A percentile compares a stretch with the other conserved stretches of the same genome.
Evolutionary conservation across 2,888 invertebrate species (phyloP).

Genomic region (Drosophila barbarae): DNA sequence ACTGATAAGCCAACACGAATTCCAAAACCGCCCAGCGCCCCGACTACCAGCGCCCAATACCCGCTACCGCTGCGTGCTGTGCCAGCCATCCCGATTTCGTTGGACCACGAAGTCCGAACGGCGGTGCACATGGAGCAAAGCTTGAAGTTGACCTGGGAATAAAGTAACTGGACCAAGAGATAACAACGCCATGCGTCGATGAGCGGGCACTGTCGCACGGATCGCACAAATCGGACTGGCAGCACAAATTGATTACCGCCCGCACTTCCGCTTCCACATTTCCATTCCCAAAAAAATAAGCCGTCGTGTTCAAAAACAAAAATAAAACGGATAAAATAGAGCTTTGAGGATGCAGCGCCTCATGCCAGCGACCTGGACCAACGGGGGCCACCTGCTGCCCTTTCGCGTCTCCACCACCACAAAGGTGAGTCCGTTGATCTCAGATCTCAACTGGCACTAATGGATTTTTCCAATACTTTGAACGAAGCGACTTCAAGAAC

Average conservation of each 20-base stretch:
- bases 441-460: neutral
- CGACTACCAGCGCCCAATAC: neutral
- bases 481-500: neutral
- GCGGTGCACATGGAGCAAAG: slow-evolving; percentile 26
- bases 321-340: neutral
- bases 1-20: slow-evolving; percentile 26
- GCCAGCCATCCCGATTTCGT: neutral
- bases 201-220: slow-evolving; percentile 25
- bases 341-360: slow-evolving; percentile 58
- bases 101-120: slow-evolving; percentile 3
- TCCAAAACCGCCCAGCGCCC: slow-evolving; percentile 17
- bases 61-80: neutral
- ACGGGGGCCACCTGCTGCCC: slow-evolving; percentile 71
- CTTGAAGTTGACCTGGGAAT: slow-evolving; percentile 17
- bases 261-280: slow-evolving; percentile 11
- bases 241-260: slow-evolving; percentile 8
- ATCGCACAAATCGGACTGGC: slow-evolving; percentile 19
- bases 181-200: slow-evolving; percentile 9
- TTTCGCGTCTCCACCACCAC: slow-evolving; percentile 78
- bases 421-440: slow-evolving; percentile 66
- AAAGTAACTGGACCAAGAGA: neutral
- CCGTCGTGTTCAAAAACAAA: neutral
- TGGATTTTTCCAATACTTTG: slow-evolving; percentile 3
- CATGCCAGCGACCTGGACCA: slow-evolving; percentile 68
- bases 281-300: slow-evolving; percentile 13